Evolutionary conservation across 2,797 vertebrate genomes (phyloP), one percentile per base, ranked within the genome.

Genomic region (Furcifer pardalis): DNA sequence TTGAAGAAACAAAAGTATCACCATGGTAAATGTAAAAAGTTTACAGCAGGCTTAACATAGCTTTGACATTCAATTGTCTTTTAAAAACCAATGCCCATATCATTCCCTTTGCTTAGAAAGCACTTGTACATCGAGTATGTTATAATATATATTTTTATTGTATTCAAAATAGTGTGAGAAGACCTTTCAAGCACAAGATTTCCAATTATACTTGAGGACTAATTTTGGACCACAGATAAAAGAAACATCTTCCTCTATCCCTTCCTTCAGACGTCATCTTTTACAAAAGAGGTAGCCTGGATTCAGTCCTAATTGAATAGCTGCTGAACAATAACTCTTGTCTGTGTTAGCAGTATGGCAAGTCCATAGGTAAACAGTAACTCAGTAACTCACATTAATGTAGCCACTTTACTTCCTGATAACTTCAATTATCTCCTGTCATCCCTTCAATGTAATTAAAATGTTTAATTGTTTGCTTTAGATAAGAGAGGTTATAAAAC

Each of bases 401-500:
- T 88, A 71, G 80, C 79, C 90, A 81, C 89, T 91, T 87, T 84
- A 91, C 88, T 93, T 91, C 87, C 83, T 90, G 90, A 89, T 91
- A 91, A 90, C 79, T 93, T 85, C 75, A 93, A 92, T 94, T 94
- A 92, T 92, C 88, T 92, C 88, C 91, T 94, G 91, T 92, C 93
- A 93, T 88, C 75, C 76, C 60, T 79, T 23, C 85, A 88, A 90
- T 80, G 89, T 89, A 92, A 92, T 93, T 92, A 91, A 94, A 92
- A 91, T 87, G 84, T 87, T 93, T 93, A 92, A 94, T 91, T 94
- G 91, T 91, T 95, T 95, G 91, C 86, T 92, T 92, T 89, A 85
- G 89, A 91, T 92, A 93, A 91, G 88, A 74, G 87, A 93, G 91
- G 81, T 92, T 93, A 90, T 91, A 92, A 92, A 92, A 89, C 84